Evolutionary conservation across 1,140 invertebrate species (phyloP).

Genomic region (Drosophila burlai): DNA sequence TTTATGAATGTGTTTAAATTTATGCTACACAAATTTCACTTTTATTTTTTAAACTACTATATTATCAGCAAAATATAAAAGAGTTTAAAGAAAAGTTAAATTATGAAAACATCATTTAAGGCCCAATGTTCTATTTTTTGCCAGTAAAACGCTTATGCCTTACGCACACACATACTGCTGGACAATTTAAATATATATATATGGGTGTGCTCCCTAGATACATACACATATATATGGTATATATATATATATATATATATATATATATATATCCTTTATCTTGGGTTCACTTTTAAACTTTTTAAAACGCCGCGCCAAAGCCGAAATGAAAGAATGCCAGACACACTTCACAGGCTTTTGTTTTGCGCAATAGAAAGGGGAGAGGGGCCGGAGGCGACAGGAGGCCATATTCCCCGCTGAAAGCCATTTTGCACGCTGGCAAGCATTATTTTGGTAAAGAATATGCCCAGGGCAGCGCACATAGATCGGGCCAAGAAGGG

Average conservation of each 20-base stretch:
- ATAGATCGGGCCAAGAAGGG: constrained; percentile 28
- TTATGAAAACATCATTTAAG: no score
- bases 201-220: constrained; percentile 23
- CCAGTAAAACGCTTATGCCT: constrained; percentile 64
- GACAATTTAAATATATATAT: constrained; percentile 49
- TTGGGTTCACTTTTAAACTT: constrained; percentile 79
- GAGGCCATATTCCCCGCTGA: constrained; percentile 51
- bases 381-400: neutral
- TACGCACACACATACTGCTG: constrained; percentile 31
- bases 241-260: constrained; percentile 62
- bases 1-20: neutral
- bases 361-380: constrained; percentile 42
- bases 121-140: constrained; percentile 24
- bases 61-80: neutral
- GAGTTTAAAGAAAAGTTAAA: neutral
- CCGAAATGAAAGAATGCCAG: constrained; percentile 76
- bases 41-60: neutral
- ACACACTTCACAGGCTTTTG: constrained; percentile 67
- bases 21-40: no score
- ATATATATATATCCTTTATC: constrained; percentile 74
- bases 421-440: constrained; percentile 73
- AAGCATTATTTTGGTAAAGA: constrained; percentile 71
- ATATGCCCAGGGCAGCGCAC: constrained; percentile 72
- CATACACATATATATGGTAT: neutral
- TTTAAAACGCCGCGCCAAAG: constrained; percentile 67